phyloP scores from a whole-genome alignment of 1,140 invertebrate genomes.

The Trichonephila clavata region DNA sequence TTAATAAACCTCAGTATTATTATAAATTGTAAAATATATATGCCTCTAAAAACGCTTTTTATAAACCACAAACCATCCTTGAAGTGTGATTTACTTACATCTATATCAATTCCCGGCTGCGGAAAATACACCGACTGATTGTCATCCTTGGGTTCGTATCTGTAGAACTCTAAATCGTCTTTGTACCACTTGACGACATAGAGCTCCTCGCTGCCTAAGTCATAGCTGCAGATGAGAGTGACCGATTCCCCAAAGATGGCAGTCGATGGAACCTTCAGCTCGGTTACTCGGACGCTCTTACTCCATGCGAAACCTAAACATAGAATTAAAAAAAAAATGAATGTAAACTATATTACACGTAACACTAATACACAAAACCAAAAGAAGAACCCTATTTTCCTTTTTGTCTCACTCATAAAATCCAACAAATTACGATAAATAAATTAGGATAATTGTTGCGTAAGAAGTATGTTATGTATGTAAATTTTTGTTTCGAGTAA shows the following conservation, averaged over 20 bases:
- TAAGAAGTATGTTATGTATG: no score
- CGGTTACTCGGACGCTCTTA: constrained; percentile 65
- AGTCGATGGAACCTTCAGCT: constrained; percentile 76
- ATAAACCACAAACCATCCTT: not conserved
- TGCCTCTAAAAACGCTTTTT: no score
- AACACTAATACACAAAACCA: no score
- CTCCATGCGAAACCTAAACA: constrained; percentile 22
- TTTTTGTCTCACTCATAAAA: no score
- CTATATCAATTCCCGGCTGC: constrained; percentile 76
- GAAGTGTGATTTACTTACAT: constrained; percentile 72
- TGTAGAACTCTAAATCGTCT: constrained; percentile 78
- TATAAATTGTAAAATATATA: no score
- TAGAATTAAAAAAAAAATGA: not conserved
- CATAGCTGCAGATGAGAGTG: constrained; percentile 80
- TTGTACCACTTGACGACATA: constrained; percentile 80
- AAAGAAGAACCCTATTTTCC: no score
- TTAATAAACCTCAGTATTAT: no score
- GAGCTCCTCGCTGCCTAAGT: constrained; percentile 80
- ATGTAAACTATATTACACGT: no score
- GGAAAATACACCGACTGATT: constrained; percentile 72
- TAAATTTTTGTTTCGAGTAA: no score
- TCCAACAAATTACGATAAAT: no score
- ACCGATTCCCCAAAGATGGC: constrained; percentile 77
- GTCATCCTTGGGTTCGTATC: constrained; percentile 69
- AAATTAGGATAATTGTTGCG: no score